Base-by-base conservation (phyloP, 2,888 invertebrate species). In the Eupithecia insigniata region DNA sequence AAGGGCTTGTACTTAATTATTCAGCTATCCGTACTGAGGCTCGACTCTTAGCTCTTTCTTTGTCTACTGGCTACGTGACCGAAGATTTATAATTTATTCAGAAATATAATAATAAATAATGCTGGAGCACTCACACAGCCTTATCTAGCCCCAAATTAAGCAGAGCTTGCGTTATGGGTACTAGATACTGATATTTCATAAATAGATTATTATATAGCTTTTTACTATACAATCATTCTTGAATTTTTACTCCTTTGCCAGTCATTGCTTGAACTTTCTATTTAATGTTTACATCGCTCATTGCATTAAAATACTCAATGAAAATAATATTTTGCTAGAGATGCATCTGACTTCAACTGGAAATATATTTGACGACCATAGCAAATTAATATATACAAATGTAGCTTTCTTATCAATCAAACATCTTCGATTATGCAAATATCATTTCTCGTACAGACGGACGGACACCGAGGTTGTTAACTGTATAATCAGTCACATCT, bases 401-500 rank as follows among this genome's bases (percentile, higher is more conserved):
- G 26, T 22, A 55, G 36, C 68, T 68, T 68, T 70, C 55, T 67
- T 71, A 66, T 70, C 69, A 61, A 69, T 69, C 69, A 69, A 55
- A 62, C 46, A 69, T 67, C 60, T 66, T 62, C 61, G 66, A 69
- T 71, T 69, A 77, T 75, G 72, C 67, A 75, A 74, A 77, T 74
- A 62, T 70, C 58, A 76, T 71, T 71, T 74, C 73, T 70, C 39
- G 69, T 67, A 67, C 73, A 71, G 67, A 71, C 74, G 70, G 70
- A 66, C 70, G 68, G 70, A 51, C 67, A 75, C 70, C 36, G 66
- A 72, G 75, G 73, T 64, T 67, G 75, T 73, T 69, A 73, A 73
- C 77, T 69, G 75, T 79, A 76, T 72, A 73, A 76, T 77, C 69
- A 76, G 85, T 85, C 82, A 83, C 85, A 86, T 84, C 85, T 84